phyloP scores from a whole-genome alignment of 2,113 vertebrate genomes.

The Puntigrus tetrazona region DNA sequence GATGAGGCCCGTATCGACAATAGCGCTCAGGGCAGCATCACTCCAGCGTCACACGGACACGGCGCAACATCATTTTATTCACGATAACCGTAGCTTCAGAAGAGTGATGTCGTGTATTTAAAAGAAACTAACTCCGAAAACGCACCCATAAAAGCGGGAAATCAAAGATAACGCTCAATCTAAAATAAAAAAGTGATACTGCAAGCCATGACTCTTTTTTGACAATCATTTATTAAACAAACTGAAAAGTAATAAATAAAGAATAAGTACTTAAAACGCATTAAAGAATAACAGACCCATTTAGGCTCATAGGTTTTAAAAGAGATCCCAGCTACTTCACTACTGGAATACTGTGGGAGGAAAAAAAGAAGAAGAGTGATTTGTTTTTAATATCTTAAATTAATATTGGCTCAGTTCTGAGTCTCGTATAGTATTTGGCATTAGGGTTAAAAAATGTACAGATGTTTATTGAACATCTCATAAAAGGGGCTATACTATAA shows the following conservation, averaged over 20 bases:
- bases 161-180: not conserved
- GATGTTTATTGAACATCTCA: conserved; percentile 58
- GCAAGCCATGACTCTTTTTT: not conserved
- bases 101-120: not conserved
- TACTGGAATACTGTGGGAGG: conserved; percentile 19
- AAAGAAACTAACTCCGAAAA: not conserved
- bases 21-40: conserved; percentile 69
- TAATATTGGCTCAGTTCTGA: conserved; percentile 20
- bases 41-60: conserved; percentile 57
- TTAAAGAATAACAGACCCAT: conserved; percentile 58
- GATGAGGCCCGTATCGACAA: conserved; percentile 65
- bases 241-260: conserved; percentile 75
- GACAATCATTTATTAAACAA: conserved; percentile 77
- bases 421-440: conserved; percentile 45
- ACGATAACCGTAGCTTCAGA: not conserved
- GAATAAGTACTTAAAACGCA: conserved; percentile 66
- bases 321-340: conserved; percentile 61
- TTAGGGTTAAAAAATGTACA: conserved; percentile 70
- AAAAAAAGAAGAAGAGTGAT: conserved; percentile 50
- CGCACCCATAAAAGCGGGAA: not conserved
- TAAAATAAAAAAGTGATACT: not conserved
- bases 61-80: conserved; percentile 56
- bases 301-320: conserved; percentile 55
- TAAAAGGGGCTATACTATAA: conserved; percentile 38
- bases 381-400: conserved; percentile 61